Percentiles rank a stretch among this genome's conserved stretches.
These are phyloP conservation scores for Metallyticus violacea DNA, from an alignment of 2,888 invertebrate species.

Conservation along the genomic window DNA sequence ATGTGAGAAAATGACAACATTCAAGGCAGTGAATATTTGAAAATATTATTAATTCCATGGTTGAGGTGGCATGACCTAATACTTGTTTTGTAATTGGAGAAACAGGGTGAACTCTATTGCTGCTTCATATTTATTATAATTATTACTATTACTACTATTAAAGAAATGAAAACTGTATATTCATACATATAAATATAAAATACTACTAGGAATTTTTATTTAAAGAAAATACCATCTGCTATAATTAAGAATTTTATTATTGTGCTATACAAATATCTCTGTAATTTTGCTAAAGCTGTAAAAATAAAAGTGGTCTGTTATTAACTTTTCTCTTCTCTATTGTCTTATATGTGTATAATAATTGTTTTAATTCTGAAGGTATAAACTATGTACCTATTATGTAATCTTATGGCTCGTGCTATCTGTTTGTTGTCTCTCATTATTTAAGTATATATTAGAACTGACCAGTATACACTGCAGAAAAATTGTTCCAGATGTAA, in stretches of 20 bases:
- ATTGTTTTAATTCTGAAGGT: not conserved
- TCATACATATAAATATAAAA: not conserved
- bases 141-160: not conserved
- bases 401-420: not conserved
- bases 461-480: not conserved
- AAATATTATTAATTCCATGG: not conserved
- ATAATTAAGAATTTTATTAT: not conserved
- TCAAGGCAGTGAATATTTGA: not conserved
- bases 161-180: not conserved
- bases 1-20: not conserved
- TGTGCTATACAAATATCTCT: not conserved
- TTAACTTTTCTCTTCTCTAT: not conserved
- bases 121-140: not conserved
- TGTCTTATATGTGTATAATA: constrained; percentile 7
- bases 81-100: not conserved
- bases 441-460: not conserved
- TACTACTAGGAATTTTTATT: not conserved
- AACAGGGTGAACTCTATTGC: not conserved
- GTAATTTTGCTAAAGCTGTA: not conserved
- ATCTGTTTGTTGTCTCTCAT: not conserved
- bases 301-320: not conserved
- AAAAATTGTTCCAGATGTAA: not conserved
- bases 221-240: not conserved
- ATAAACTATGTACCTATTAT: not conserved
- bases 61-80: too few species aligned